phyloP scores from a whole-genome alignment of 2,797 vertebrate species.

The Acanthornis magna region DNA sequence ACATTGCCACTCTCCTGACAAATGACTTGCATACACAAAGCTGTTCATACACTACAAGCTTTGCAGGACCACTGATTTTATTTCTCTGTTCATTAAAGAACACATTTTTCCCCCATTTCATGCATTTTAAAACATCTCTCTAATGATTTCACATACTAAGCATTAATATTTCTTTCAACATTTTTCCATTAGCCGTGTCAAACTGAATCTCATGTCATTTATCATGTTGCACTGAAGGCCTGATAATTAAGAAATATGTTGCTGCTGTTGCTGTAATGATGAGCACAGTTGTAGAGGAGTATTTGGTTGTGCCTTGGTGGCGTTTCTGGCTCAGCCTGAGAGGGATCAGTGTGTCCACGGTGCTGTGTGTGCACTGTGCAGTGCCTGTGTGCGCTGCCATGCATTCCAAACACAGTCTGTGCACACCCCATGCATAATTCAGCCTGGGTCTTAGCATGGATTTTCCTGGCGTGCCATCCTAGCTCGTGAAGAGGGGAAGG shows the following conservation, averaged over 20 bases:
- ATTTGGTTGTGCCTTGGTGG: not conserved
- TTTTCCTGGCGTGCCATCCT: not conserved
- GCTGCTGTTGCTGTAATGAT: not conserved
- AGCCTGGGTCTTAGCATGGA: not conserved
- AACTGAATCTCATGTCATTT: not conserved
- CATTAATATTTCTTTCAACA: not conserved
- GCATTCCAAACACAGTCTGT: not conserved
- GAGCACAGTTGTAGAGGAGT: not conserved
- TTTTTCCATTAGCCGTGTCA: conserved; percentile 34
- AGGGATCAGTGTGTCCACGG: not conserved
- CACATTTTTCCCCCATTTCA: not conserved
- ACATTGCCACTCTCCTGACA: not conserved
- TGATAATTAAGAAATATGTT: not conserved
- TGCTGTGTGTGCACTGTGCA: not conserved
- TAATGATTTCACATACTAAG: not conserved
- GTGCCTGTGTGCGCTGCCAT: not conserved
- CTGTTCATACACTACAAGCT: not conserved
- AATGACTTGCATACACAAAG: not conserved
- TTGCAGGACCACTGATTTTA: not conserved
- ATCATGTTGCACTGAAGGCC: not conserved
- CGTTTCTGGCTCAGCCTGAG: not conserved
- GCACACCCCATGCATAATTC: not conserved
- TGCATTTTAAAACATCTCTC: conserved; percentile 21
- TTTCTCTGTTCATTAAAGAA: not conserved
- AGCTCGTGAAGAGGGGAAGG: not conserved